Evolutionary conservation across 1,140 invertebrate species (phyloP).

Genomic region (Sitophilus oryzae): DNA sequence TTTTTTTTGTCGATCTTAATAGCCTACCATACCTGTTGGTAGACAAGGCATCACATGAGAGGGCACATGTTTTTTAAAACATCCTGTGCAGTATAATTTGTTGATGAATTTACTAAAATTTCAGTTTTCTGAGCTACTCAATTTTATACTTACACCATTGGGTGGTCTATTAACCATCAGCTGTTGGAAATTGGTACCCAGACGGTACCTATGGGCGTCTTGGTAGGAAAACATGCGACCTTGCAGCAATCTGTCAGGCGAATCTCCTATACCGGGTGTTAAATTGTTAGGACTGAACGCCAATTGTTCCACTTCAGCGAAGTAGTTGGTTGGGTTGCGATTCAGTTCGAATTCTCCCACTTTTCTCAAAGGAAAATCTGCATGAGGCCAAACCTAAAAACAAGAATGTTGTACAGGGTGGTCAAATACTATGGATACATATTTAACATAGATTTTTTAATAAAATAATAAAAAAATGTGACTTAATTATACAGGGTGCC

Average conservation of each 20-base stretch:
- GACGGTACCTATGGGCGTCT: conserved; percentile 83
- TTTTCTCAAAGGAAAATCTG: conserved; percentile 82
- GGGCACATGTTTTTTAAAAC: too few species aligned
- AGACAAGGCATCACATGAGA: too few species aligned
- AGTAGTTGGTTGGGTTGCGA: conserved; percentile 88
- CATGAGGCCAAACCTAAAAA: conserved; percentile 82
- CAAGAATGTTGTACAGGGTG: too few species aligned
- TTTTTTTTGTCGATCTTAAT: too few species aligned
- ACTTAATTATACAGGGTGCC: too few species aligned
- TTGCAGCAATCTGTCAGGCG: conserved; percentile 93
- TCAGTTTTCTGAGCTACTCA: background rate
- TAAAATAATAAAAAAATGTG: too few species aligned
- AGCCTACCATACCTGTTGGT: too few species aligned
- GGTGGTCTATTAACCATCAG: conserved; percentile 95
- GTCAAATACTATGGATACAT: too few species aligned
- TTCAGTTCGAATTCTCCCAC: conserved; percentile 89
- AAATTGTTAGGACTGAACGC: conserved; percentile 90
- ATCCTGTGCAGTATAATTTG: too few species aligned
- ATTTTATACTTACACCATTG: conserved; percentile 23
- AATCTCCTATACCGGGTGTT: conserved; percentile 88
- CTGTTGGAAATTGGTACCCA: conserved; percentile 89
- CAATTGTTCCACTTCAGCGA: conserved; percentile 91
- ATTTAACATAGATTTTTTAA: too few species aligned
- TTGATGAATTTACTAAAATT: too few species aligned
- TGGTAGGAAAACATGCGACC: conserved; percentile 90